Conservation (phyloP, 2,797 vertebrate genomes). For the Sus cebifrons region DNA sequence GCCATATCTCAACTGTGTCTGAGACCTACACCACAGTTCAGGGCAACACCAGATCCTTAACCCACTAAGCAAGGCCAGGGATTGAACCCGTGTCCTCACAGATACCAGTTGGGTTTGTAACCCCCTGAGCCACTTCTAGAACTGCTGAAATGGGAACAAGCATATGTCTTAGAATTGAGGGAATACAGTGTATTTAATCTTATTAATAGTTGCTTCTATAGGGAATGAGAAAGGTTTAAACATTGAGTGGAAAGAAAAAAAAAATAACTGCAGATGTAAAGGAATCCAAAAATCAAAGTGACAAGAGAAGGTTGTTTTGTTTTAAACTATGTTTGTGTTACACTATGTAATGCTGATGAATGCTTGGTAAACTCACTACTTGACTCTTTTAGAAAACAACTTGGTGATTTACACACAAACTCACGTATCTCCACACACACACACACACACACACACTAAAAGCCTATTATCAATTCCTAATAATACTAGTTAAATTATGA, state of each 20-base stretch:
- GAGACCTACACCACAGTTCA: too few species aligned
- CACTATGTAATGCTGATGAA: not conserved
- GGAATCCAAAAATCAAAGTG: not conserved
- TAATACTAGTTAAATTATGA: not conserved
- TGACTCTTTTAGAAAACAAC: not conserved
- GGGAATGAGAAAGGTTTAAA: conserved; percentile 33
- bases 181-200: not conserved
- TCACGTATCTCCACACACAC: too few species aligned
- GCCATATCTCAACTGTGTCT: too few species aligned
- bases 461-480: not conserved
- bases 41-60: too few species aligned
- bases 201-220: not conserved
- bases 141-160: not conserved
- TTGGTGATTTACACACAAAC: not conserved
- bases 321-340: not conserved
- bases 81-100: too few species aligned
- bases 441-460: not conserved
- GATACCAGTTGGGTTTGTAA: too few species aligned
- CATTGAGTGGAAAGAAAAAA: conserved; percentile 36
- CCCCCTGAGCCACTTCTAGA: not conserved
- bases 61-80: too few species aligned
- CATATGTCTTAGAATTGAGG: not conserved
- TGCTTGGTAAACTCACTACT: not conserved
- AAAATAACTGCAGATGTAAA: not conserved
- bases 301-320: not conserved